Base-by-base conservation (phyloP, 2,113 vertebrate genomes). In the Macrotis lagotis region DNA sequence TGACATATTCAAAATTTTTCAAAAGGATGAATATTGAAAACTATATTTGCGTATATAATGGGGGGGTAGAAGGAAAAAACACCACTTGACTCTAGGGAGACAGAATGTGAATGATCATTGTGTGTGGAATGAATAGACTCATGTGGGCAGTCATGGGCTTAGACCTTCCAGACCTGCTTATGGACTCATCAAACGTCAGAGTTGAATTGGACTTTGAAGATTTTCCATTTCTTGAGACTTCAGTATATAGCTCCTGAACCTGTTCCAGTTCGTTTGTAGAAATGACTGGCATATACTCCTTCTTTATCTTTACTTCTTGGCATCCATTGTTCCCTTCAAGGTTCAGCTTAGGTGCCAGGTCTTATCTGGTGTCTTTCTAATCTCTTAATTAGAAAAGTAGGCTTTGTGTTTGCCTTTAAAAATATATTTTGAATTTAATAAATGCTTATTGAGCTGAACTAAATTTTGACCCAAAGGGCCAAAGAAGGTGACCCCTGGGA, bases 1-100 rank as follows among this genome's bases (percentile, higher is more conserved):
- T 90, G 59, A 91, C 94, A 95, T n/a, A n/a, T n/a, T n/a, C n/a
- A n/a, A n/a, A n/a, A n/a, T n/a, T n/a, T n/a, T n/a, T n/a, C n/a
- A n/a, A n/a, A n/a, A n/a, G n/a, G n/a, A n/a, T n/a, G n/a, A n/a
- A n/a, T n/a, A n/a, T n/a, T n/a, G n/a, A n/a, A n/a, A n/a, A n/a
- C n/a, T n/a, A n/a, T n/a, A n/a, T n/a, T n/a, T n/a, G n/a, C n/a
- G n/a, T n/a, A n/a, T n/a, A n/a, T n/a, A n/a, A n/a, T n/a, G n/a
- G n/a, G n/a, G n/a, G n/a, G n/a, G n/a, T n/a, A n/a, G n/a, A n/a
- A n/a, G n/a, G n/a, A n/a, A n/a, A n/a, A n/a, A n/a, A n/a, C n/a
- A n/a, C n/a, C n/a, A n/a, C n/a, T n/a, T n/a, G n/a, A n/a, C 89
- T 88, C 90, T 25, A 51, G 91, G 92, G 94, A 94, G 88, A 52